Evolutionary conservation across 2,113 vertebrate genomes (phyloP).

Genomic region (Cynoglossus semilaevis): DNA sequence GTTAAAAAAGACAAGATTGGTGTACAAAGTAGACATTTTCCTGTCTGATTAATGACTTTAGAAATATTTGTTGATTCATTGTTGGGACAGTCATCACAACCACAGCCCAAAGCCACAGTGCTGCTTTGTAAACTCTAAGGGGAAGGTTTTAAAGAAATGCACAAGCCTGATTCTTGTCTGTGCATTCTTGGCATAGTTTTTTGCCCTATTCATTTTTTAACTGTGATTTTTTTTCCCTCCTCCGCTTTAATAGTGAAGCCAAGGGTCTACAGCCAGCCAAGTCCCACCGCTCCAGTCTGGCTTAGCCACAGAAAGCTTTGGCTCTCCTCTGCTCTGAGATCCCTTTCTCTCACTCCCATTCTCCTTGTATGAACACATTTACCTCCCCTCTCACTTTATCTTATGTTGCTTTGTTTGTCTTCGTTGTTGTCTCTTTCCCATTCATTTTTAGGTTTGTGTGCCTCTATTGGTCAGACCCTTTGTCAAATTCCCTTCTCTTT

Average conservation of each 20-base stretch:
- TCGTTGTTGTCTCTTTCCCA: conserved; percentile 2
- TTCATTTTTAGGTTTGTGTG: conserved; percentile 17
- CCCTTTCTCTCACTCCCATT: conserved; percentile 47
- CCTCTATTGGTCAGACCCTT: conserved; percentile 37
- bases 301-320: conserved; percentile 67
- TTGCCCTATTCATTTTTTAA: conserved; percentile 72
- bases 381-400: conserved; percentile 17
- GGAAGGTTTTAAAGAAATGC: too few relatives aligned
- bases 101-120: neutral
- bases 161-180: conserved; percentile 78
- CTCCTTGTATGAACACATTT: conserved; percentile 43
- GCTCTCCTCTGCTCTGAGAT: conserved; percentile 49
- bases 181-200: conserved; percentile 79
- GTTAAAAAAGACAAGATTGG: too few relatives aligned
- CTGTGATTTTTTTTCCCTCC: conserved; percentile 61
- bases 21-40: too few relatives aligned
- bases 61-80: neutral
- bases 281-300: conserved; percentile 74
- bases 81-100: neutral
- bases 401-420: conserved; percentile 18
- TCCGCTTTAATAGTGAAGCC: conserved; percentile 67
- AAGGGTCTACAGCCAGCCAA: conserved; percentile 75
- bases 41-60: neutral
- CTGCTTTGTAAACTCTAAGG: neutral
- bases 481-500: conserved; percentile 32